Evolutionary conservation across 2,888 invertebrate genomes (phyloP), one percentile per base, ranked within the genome.

Genomic region (Pollenia angustigena): DNA sequence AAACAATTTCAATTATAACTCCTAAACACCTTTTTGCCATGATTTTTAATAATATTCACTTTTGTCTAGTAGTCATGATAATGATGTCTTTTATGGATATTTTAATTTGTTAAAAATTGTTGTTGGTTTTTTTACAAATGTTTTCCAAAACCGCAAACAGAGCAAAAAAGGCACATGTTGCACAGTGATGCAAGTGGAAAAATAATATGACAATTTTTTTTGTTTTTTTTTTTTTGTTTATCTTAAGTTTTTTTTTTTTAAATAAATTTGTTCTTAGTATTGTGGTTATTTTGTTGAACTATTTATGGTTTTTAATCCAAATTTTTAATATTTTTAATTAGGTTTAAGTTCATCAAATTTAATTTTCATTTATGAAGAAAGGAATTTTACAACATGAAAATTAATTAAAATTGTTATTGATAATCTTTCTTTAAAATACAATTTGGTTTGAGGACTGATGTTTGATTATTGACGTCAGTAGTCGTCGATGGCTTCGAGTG

Each of bases 1-100:
- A 72, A 81, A 78, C 18, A 78, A 60, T 71, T 66, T 18, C 50
- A 76, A 50, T 71, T 52, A 11, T 1, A 74, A 68, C n/a, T 54
- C 32, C 32, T 54, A 2, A 81, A 40, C 44, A 62, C 44, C 16
- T 75, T 50, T 60, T 4, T 7, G 44, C 32, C 3, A 9, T 14
- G 9, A 14, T 14, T 23, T 46, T 46, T 44, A 66, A 48, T 9
- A 40, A 54, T 50, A 10, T 16, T 44, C 46, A 40, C 64, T 40
- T 62, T 48, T 56, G 54, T 50, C 60, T 62, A 62, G 56, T 76
- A 56, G 60, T 48, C 54, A 75, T 52, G 32, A 66, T 58, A 71
- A 52, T 50, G 48, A 83, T 78, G 80, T 72, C 80, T 72, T 64
- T 46, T 32, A 32, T 32, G 32, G 32, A 52, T 44, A 54, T 56